Conservation (phyloP, 2,888 invertebrate genomes). For the Ischnura elegans region DNA sequence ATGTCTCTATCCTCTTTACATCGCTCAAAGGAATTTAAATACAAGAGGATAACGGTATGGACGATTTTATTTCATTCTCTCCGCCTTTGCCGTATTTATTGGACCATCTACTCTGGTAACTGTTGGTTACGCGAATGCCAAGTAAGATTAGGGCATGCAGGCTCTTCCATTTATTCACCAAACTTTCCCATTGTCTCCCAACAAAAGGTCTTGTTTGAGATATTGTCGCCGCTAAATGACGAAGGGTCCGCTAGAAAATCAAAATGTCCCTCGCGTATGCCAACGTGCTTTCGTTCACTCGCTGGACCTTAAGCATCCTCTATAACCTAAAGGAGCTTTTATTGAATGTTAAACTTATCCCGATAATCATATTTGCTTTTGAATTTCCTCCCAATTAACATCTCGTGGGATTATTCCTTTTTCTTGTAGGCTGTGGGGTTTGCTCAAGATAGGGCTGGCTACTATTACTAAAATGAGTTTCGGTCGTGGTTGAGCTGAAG, state of each 20-base stretch:
- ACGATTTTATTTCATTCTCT: constrained; percentile 14
- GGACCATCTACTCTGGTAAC: background rate
- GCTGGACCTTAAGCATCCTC: background rate
- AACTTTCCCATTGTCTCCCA: background rate
- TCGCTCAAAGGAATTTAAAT: constrained; percentile 5
- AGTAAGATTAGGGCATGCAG: background rate
- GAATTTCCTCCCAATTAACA: too few relatives aligned
- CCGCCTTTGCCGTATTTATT: background rate
- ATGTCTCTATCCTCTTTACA: background rate
- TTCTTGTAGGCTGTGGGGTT: too few relatives aligned
- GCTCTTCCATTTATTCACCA: constrained; percentile 18
- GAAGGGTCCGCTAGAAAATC: background rate
- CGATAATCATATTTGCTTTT: too few relatives aligned
- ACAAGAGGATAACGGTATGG: background rate
- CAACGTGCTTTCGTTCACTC: background rate
- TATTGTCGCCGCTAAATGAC: constrained; percentile 31
- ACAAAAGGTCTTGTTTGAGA: constrained; percentile 22
- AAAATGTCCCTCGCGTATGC: background rate
- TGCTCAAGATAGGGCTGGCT: too few relatives aligned
- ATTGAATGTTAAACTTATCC: too few relatives aligned
- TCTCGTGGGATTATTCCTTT: too few relatives aligned
- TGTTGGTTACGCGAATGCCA: background rate
- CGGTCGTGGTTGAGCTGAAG: too few relatives aligned
- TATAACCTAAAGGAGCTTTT: too few relatives aligned
- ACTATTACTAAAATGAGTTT: too few relatives aligned